Evolutionary conservation across 2,113 vertebrate genomes (phyloP).

Genomic region (Nymphicus hollandicus): DNA sequence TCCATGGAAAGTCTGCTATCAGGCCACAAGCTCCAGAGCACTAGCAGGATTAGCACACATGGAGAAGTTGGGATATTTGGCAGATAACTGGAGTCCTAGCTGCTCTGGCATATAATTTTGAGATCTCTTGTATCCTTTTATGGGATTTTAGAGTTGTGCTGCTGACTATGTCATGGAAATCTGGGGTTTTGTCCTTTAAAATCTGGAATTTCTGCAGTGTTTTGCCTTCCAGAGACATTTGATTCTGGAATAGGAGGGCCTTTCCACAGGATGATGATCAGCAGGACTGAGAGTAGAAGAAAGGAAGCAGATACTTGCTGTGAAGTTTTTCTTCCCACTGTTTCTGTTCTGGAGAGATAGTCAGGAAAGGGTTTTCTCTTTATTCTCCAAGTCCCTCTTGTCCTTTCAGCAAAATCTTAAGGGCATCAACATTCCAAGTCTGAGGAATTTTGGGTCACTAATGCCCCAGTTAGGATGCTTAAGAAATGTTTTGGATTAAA

Average conservation of each 20-base stretch:
- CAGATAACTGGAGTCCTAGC: not conserved
- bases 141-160: not conserved
- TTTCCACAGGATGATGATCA: not conserved
- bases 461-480: not conserved
- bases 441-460: not conserved
- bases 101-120: not conserved
- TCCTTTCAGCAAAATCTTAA: not conserved
- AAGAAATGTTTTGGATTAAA: not conserved
- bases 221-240: not conserved
- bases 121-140: not conserved
- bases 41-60: not conserved
- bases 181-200: not conserved
- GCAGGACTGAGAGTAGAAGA: not conserved
- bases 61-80: not conserved
- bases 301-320: not conserved
- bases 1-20: not conserved
- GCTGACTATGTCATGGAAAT: not conserved
- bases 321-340: not conserved
- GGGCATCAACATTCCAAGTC: not conserved
- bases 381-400: not conserved
- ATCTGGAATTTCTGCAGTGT: not conserved
- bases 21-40: not conserved
- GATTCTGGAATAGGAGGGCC: not conserved
- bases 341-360: not conserved
- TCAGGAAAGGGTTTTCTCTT: not conserved